A percentile compares a stretch with the other conserved stretches of the same genome.
phyloP scores from a whole-genome alignment of 2,888 invertebrate genomes.

The Pelosia muscerda region DNA sequence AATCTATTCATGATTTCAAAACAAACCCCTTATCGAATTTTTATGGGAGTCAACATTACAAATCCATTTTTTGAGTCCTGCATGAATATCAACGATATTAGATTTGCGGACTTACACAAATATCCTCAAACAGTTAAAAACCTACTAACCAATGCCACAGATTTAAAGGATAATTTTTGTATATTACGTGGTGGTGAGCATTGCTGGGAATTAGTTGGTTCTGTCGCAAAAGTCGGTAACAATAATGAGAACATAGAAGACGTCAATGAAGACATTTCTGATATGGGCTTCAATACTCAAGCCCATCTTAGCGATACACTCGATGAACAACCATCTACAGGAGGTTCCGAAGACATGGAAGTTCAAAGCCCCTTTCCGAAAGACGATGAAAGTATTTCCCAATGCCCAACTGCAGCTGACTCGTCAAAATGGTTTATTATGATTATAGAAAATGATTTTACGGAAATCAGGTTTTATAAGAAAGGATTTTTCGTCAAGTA shows the following conservation, averaged over 20 bases:
- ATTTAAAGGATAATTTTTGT: constrained; percentile 73
- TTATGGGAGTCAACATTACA: constrained; percentile 68
- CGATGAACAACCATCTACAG: constrained; percentile 14
- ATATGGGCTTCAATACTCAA: constrained; percentile 17
- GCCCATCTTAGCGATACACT: constrained; percentile 12
- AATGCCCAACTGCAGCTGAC: constrained; percentile 42
- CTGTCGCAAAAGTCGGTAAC: constrained; percentile 67
- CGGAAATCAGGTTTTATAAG: constrained; percentile 81
- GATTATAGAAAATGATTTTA: constrained; percentile 84
- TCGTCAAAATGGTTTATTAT: constrained; percentile 86
- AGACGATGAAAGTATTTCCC: constrained; percentile 4
- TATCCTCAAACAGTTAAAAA: constrained; percentile 77
- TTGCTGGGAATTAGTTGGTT: constrained; percentile 81
- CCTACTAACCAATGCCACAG: constrained; percentile 68
- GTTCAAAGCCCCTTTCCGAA: neutral
- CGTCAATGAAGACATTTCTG: constrained; percentile 25
- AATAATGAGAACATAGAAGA: constrained; percentile 20
- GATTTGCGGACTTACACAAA: constrained; percentile 67
- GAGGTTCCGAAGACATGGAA: constrained; percentile 8
- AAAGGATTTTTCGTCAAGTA: constrained; percentile 85
- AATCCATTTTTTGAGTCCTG: constrained; percentile 68
- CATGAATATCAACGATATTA: constrained; percentile 73
- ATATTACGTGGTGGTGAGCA: constrained; percentile 73
- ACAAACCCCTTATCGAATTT: constrained; percentile 70
- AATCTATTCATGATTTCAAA: constrained; percentile 73